Percentiles rank a stretch among this genome's conserved stretches.
phyloP scores from a whole-genome alignment of 2,113 vertebrate genomes.

The Pitta sordida region DNA sequence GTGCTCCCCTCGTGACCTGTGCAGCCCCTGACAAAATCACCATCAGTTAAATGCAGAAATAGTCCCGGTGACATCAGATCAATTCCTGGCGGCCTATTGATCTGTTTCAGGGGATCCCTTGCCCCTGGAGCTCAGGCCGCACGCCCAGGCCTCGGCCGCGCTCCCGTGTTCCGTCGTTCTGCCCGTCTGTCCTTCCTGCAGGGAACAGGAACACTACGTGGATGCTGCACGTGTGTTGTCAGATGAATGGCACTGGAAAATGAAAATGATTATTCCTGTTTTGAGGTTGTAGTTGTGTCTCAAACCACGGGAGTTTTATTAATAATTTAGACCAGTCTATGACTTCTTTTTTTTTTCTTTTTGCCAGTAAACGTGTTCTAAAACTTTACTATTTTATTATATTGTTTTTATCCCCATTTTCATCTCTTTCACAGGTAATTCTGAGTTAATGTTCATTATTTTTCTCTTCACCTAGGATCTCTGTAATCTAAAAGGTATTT shows the following conservation, averaged over 20 bases:
- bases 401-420: background rate
- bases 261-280: background rate
- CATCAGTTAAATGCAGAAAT: background rate
- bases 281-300: background rate
- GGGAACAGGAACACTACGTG: rapidly evolving
- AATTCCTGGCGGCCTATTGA: background rate
- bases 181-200: rapidly evolving
- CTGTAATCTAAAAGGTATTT: slow-evolving; percentile 2
- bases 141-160: rapidly evolving
- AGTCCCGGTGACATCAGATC: rapidly evolving
- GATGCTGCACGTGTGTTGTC: background rate
- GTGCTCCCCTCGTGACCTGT: background rate
- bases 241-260: background rate
- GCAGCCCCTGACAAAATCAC: background rate
- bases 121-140: no score
- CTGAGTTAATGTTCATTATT: background rate
- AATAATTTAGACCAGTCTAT: background rate
- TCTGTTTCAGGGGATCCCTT: background rate
- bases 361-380: background rate
- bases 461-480: background rate
- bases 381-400: background rate
- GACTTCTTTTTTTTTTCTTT: no score
- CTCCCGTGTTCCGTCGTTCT: background rate
- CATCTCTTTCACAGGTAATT: background rate
- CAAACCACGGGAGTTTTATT: rapidly evolving